Evolutionary conservation across 2,888 invertebrate species (phyloP).

Genomic region (Parapristionchus giblindavisi): DNA sequence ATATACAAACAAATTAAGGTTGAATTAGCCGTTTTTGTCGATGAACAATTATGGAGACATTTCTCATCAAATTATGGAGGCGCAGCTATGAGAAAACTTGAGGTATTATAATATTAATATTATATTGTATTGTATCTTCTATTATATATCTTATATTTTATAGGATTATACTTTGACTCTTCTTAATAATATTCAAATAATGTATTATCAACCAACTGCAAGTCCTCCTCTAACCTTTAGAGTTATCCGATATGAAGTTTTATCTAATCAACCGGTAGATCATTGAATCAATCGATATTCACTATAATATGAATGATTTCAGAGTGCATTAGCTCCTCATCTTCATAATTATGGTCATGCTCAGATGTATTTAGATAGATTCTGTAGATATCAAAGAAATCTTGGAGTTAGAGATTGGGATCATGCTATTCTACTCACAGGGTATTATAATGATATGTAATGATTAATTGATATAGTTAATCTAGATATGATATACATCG

Average conservation of each 20-base stretch:
- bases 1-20: conserved; percentile 49
- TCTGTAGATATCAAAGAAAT: conserved; percentile 68
- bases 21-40: conserved; percentile 69
- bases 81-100: conserved; percentile 54
- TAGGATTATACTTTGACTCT: conserved; percentile 69
- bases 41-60: conserved; percentile 68
- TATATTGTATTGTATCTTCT: conserved; percentile 36
- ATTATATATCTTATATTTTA: too few species aligned
- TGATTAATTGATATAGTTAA: background rate
- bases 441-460: conserved; percentile 48
- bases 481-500: conserved; percentile 66
- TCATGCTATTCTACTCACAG: conserved; percentile 69
- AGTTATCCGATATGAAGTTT: conserved; percentile 68
- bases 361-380: conserved; percentile 66
- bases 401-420: conserved; percentile 68
- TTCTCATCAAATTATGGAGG: conserved; percentile 66
- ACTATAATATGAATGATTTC: conserved; percentile 25
- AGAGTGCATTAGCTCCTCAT: conserved; percentile 65
- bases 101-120: background rate
- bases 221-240: conserved; percentile 66
- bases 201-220: conserved; percentile 69
- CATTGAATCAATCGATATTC: background rate
- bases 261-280: conserved; percentile 65
- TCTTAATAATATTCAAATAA: conserved; percentile 70
- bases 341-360: conserved; percentile 68